Conservation (phyloP, 1,140 invertebrate genomes). For the Drosophila cardini region DNA sequence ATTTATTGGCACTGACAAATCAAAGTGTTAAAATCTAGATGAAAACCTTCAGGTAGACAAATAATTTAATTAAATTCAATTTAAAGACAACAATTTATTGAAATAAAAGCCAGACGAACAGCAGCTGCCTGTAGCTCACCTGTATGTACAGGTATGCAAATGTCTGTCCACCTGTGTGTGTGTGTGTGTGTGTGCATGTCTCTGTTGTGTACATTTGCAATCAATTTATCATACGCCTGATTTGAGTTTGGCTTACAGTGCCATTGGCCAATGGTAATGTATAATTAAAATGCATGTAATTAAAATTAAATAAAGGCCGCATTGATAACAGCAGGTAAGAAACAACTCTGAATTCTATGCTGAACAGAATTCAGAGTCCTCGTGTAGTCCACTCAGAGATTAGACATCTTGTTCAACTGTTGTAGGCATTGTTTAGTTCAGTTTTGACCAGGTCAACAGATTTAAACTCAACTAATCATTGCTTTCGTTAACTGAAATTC, state of each 20-base stretch:
- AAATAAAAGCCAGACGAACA: conserved; percentile 36
- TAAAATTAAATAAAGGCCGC: conserved; percentile 69
- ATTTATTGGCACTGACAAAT: conserved; percentile 49
- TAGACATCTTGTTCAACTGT: neutral
- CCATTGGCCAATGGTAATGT: conserved; percentile 32
- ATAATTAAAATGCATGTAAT: conserved; percentile 68
- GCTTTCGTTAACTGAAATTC: conserved; percentile 7
- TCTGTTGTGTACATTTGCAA: conserved; percentile 56
- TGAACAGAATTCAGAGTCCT: neutral
- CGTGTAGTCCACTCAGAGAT: conserved; percentile 7
- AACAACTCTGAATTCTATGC: conserved; percentile 3
- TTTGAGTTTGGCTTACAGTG: conserved; percentile 51
- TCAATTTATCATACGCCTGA: conserved; percentile 77
- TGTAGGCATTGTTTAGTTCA: conserved; percentile 6
- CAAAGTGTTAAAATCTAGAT: conserved; percentile 31
- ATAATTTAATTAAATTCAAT: conserved; percentile 62
- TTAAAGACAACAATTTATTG: conserved; percentile 60
- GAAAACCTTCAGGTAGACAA: conserved; percentile 35
- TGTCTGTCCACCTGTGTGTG: conserved; percentile 5
- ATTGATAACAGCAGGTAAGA: conserved; percentile 15
- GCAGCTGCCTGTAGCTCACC: neutral
- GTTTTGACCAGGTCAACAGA: neutral
- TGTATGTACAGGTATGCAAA: neutral
- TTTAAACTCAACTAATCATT: conserved; percentile 12
- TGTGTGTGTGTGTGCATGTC: neutral